Evolutionary conservation across 2,888 invertebrate genomes (phyloP), one percentile per base, ranked within the genome.

Genomic region (Apodemia duryi): DNA sequence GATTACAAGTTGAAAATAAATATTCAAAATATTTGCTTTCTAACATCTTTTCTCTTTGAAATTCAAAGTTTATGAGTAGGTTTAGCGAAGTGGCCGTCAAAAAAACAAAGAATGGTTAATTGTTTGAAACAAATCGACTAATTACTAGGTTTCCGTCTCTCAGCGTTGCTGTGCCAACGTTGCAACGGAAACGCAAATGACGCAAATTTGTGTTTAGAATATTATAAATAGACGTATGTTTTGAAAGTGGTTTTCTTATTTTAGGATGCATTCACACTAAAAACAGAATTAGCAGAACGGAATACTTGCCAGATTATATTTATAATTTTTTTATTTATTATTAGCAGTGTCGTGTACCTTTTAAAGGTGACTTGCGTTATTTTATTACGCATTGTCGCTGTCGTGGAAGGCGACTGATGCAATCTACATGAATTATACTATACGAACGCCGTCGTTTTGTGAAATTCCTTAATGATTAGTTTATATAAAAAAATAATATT

Each of bases 61-160:
- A 21, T 21, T 21, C 46, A 13, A 13, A 46, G 13, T 46, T 46
- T n/a, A n/a, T 46, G 13, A 4, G 29, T 57, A 13, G 32, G 29
- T 57, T 11, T 32, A 32, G 5, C 32, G 11, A 57, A 61, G 35
- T 35, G 49, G 54, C 43, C 51, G 28, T 61, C 62, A 57, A 64
- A 63, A 51, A 64, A 62, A 63, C 60, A 49, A 49, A 49, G 29
- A 43, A 28, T 28, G 2, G 32, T 46, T 46, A 57, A 57, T 57
- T 57, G 57, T 57, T 67, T 66, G 66, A 67, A 70, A 71, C 71
- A 74, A 73, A 74, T 74, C 65, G 68, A 70, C 67, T 74, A 74
- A 75, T 75, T 75, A 74, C 66, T 52, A 63, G 66, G 69, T 71
- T 76, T 77, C 76, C 77, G 71, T 68, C 70, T 67, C 70, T 70